phyloP scores from a whole-genome alignment of 2,113 vertebrate species.

The Limanda limanda region DNA sequence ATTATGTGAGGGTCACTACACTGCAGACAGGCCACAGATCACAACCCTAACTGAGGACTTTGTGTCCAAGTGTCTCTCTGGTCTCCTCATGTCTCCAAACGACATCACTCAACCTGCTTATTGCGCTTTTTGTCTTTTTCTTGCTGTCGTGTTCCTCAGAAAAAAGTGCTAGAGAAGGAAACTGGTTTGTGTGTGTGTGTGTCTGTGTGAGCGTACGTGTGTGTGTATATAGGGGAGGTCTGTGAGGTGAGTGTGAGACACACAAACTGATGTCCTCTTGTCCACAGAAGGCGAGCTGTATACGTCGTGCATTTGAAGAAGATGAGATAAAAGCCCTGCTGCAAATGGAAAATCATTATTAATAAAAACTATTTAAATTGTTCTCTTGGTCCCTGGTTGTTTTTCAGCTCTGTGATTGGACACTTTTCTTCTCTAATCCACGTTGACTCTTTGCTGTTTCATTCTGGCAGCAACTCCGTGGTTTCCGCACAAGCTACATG shows the following conservation, averaged over 20 bases:
- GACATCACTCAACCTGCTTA: constrained; percentile 27
- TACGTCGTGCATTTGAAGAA: constrained; percentile 74
- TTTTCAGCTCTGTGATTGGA: background rate
- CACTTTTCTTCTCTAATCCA: background rate
- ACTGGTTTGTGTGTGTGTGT: constrained; percentile 31
- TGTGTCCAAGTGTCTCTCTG: background rate
- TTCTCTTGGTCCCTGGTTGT: constrained; percentile 26
- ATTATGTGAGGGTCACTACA: background rate
- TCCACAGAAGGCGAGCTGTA: constrained; percentile 71
- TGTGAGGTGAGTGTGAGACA: constrained; percentile 73
- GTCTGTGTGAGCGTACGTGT: constrained; percentile 51
- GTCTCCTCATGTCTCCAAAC: constrained; percentile 34
- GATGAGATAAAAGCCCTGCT: constrained; percentile 64
- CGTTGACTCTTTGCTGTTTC: background rate
- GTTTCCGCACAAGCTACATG: background rate
- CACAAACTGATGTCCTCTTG: constrained; percentile 80
- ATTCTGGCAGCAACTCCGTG: background rate
- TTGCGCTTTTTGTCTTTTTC: constrained; percentile 55
- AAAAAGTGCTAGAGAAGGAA: constrained; percentile 58
- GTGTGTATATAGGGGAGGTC: constrained; percentile 57
- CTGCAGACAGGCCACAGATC: background rate
- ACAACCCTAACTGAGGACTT: background rate
- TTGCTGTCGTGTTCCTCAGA: constrained; percentile 64
- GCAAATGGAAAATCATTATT: constrained; percentile 76
- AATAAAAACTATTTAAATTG: constrained; percentile 77